These are phyloP conservation scores for Guaruba guarouba DNA, from an alignment of 2,113 vertebrate species.

Conservation along the genomic window DNA sequence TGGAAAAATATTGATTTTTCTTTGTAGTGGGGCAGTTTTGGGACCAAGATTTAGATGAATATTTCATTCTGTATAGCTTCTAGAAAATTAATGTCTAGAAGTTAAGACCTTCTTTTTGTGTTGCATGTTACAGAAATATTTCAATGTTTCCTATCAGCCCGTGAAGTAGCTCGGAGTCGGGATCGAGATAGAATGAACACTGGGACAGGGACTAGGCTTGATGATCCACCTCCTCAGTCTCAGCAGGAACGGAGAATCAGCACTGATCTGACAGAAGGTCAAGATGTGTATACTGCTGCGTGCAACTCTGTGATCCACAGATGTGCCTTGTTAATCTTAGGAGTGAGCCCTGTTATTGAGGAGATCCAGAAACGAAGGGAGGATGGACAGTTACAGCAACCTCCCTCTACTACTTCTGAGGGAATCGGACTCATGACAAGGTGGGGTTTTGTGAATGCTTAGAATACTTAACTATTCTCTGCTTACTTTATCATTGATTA, in stretches of 20 bases:
- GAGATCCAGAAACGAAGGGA: conserved; percentile 83
- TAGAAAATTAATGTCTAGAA: conserved; percentile 62
- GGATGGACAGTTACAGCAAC: conserved; percentile 77
- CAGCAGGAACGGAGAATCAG: conserved; percentile 86
- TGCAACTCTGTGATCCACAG: conserved; percentile 97
- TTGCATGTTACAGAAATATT: conserved; percentile 94
- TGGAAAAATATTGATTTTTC: neutral
- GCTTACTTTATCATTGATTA: neutral
- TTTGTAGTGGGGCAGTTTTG: neutral
- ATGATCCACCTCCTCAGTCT: conserved; percentile 80
- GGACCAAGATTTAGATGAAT: conserved; percentile 30
- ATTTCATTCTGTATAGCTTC: conserved; percentile 45
- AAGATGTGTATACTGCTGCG: conserved; percentile 94
- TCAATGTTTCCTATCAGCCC: conserved; percentile 99
- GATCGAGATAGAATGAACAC: conserved; percentile 87
- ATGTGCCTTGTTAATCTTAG: conserved; percentile 89
- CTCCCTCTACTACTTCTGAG: conserved; percentile 77
- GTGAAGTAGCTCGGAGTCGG: conserved; percentile 91
- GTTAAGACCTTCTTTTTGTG: conserved; percentile 81
- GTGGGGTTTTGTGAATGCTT: conserved; percentile 65
- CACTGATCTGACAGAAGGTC: conserved; percentile 85
- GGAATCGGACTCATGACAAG: conserved; percentile 90
- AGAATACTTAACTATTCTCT: neutral
- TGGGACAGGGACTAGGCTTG: conserved; percentile 75
- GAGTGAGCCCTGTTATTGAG: conserved; percentile 87